These are phyloP conservation scores for Gasterosteus aculeatus DNA, from an alignment of 2,113 vertebrate species.

Conservation along the genomic window DNA sequence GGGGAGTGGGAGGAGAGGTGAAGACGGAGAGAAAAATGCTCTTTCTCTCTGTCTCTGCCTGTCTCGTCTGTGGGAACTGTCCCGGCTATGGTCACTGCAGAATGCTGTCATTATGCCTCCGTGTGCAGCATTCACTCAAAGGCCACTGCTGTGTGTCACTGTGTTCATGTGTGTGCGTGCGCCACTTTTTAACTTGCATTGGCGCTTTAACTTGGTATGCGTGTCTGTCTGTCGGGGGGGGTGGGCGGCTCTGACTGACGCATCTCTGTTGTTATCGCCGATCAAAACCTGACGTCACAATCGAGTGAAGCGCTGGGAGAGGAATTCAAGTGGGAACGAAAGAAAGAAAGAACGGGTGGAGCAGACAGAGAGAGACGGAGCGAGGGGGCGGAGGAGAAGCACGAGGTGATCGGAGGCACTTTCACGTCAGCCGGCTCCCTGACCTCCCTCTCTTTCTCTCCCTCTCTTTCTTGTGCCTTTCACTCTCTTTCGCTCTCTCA, in stretches of 20 bases:
- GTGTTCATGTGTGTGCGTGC: slow-evolving; percentile 49
- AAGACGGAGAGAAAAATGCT: slow-evolving; percentile 75
- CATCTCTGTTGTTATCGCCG: slow-evolving; percentile 73
- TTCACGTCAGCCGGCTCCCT: slow-evolving; percentile 73
- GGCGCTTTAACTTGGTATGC: slow-evolving; percentile 43
- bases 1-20: slow-evolving; percentile 72
- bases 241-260: slow-evolving; percentile 74
- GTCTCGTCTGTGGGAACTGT: slow-evolving; percentile 82
- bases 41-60: slow-evolving; percentile 71
- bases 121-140: slow-evolving; percentile 69
- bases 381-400: slow-evolving; percentile 71
- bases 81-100: slow-evolving; percentile 68
- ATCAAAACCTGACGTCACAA: slow-evolving; percentile 71
- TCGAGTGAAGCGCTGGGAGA: slow-evolving; percentile 73
- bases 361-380: slow-evolving; percentile 69
- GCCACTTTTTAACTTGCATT: slow-evolving; percentile 59
- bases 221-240: slow-evolving; percentile 25
- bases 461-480: slow-evolving; percentile 46
- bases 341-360: slow-evolving; percentile 62
- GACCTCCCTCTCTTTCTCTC: slow-evolving; percentile 49
- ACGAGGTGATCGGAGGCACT: slow-evolving; percentile 74
- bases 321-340: slow-evolving; percentile 78
- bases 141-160: slow-evolving; percentile 69
- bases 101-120: slow-evolving; percentile 81
- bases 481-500: slow-evolving; percentile 56